These are phyloP conservation scores for Holothuria glaberrima DNA, from an alignment of 35 echinoderm and acorn worm genomes.

Conservation along the genomic window DNA sequence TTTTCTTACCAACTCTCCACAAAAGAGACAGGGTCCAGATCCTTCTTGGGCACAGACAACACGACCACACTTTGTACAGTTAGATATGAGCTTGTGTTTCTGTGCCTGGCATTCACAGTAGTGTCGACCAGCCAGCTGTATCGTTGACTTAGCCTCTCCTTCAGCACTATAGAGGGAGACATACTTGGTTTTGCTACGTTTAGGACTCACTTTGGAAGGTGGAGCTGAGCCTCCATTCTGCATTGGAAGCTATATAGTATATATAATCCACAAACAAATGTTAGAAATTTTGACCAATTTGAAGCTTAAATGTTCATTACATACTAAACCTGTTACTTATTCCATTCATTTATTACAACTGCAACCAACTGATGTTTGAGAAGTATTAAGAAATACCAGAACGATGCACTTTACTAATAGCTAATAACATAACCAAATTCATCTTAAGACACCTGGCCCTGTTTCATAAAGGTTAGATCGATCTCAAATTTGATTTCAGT, in stretches of 20 bases:
- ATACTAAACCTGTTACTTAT: too few relatives aligned
- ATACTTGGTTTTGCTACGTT: slow-evolving; percentile 82
- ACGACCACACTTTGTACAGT: slow-evolving; percentile 94
- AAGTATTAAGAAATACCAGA: too few relatives aligned
- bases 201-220: slow-evolving; percentile 3
- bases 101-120: slow-evolving; percentile 98
- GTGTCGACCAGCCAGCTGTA: slow-evolving; percentile 85
- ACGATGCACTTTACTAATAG: too few relatives aligned
- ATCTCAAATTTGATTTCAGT: too few relatives aligned
- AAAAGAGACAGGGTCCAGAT: slow-evolving; percentile 92
- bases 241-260: slow-evolving; percentile 16
- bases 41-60: slow-evolving; percentile 96
- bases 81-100: slow-evolving; percentile 85
- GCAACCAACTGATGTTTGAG: too few relatives aligned
- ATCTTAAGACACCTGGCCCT: too few relatives aligned
- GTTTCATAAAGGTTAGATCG: too few relatives aligned
- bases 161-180: slow-evolving; percentile 88
- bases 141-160: slow-evolving; percentile 69
- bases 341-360: too few relatives aligned
- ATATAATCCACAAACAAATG: neutral
- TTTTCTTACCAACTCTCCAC: slow-evolving; percentile 83
- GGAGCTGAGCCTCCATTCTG: slow-evolving; percentile 31
- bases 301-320: too few relatives aligned
- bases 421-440: too few relatives aligned
- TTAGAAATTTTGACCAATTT: too few relatives aligned